phyloP scores from a whole-genome alignment of 2,888 invertebrate genomes.

The Eupeodes latifasciatus region DNA sequence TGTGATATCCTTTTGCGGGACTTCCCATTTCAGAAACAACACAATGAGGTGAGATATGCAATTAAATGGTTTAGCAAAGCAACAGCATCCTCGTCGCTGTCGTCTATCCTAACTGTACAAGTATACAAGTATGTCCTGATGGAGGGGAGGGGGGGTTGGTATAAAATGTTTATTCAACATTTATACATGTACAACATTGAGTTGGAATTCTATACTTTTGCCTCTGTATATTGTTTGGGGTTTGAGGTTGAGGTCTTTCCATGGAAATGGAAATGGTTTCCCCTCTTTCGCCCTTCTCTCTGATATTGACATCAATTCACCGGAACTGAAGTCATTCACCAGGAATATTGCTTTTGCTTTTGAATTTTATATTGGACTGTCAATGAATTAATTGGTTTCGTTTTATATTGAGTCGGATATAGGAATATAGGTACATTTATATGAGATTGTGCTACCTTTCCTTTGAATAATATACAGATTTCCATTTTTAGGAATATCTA shows the following conservation, averaged over 20 bases:
- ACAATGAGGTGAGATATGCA: conserved; percentile 75
- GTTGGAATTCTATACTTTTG: background rate
- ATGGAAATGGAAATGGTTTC: conserved; percentile 13
- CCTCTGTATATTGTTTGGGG: background rate
- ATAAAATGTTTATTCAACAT: conserved; percentile 11
- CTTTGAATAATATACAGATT: background rate
- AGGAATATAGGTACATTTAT: background rate
- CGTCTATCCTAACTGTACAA: no score
- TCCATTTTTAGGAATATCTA: background rate
- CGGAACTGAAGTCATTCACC: conserved; percentile 58
- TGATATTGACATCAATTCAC: conserved; percentile 64
- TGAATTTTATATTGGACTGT: conserved; percentile 76
- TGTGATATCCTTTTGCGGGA: conserved; percentile 62
- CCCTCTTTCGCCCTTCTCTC: background rate
- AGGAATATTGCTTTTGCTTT: conserved; percentile 71
- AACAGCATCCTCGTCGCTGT: conserved; percentile 41
- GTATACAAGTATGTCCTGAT: background rate
- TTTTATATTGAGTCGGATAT: conserved; percentile 63
- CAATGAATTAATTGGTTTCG: conserved; percentile 75
- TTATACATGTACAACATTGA: background rate
- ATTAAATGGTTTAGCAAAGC: conserved; percentile 74
- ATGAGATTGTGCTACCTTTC: background rate
- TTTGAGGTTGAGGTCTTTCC: background rate
- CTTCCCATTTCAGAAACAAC: conserved; percentile 59
- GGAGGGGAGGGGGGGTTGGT: background rate